Conservation (phyloP, 2,888 invertebrate species). For the Rhagonycha lutea region DNA sequence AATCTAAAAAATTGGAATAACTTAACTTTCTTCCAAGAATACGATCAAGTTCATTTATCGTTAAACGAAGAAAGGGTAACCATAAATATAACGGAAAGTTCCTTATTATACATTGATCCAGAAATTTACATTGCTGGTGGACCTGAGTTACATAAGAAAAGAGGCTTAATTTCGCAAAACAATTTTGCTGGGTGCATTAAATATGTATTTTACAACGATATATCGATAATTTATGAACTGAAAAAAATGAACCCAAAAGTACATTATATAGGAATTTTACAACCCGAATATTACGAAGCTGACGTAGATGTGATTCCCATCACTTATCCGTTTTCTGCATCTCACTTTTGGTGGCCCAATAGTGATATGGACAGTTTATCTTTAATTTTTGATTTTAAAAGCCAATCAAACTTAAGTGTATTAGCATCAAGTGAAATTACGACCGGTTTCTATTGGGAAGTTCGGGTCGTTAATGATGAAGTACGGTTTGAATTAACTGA, state of each 20-base stretch:
- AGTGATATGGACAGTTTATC: constrained; percentile 73
- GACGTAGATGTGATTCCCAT: constrained; percentile 88
- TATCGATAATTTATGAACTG: constrained; percentile 87
- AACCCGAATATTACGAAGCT: constrained; percentile 81
- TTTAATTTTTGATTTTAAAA: constrained; percentile 86
- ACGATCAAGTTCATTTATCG: constrained; percentile 72
- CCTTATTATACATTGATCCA: constrained; percentile 86
- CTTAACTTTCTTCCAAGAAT: constrained; percentile 81
- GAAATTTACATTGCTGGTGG: constrained; percentile 84
- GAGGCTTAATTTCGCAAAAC: constrained; percentile 61
- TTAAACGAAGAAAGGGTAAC: constrained; percentile 74
- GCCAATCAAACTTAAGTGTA: constrained; percentile 77
- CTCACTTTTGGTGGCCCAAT: constrained; percentile 89
- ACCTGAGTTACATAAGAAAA: constrained; percentile 81
- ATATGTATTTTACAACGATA: constrained; percentile 91
- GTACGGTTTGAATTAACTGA: constrained; percentile 82
- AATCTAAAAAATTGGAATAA: constrained; percentile 87
- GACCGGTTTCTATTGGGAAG: constrained; percentile 86
- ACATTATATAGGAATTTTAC: constrained; percentile 62
- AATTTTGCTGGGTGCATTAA: constrained; percentile 81
- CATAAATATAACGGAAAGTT: constrained; percentile 73
- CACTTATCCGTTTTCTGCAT: constrained; percentile 88
- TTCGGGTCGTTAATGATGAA: constrained; percentile 82
- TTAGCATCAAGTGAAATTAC: constrained; percentile 82
- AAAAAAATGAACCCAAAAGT: constrained; percentile 79